Conservation (phyloP, 1,140 invertebrate genomes). For the Apolygus lucorum region DNA sequence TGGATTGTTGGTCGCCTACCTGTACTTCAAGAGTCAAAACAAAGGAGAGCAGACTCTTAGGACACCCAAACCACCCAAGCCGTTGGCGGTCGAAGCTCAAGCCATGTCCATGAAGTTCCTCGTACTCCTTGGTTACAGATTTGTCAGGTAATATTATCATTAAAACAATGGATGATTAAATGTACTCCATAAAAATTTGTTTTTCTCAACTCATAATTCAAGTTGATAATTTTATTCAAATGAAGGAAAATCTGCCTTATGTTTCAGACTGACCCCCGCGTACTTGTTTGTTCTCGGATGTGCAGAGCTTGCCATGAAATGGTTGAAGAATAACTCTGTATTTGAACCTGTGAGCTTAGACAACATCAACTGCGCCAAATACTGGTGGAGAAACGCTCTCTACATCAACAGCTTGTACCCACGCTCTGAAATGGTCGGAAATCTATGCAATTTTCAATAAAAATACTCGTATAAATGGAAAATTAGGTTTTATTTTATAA, state of each 20-base stretch:
- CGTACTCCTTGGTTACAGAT: constrained; percentile 53
- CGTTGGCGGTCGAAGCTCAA: constrained; percentile 12
- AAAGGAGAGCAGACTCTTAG: constrained; percentile 21
- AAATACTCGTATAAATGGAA: too few relatives aligned
- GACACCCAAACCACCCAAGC: constrained; percentile 18
- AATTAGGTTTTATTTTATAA: too few relatives aligned
- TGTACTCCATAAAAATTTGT: constrained; percentile 2
- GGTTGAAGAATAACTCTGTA: constrained; percentile 54
- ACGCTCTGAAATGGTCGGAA: constrained; percentile 57
- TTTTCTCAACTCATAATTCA: too few relatives aligned
- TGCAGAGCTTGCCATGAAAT: constrained; percentile 59
- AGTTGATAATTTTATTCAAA: too few relatives aligned
- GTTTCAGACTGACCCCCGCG: constrained; percentile 59
- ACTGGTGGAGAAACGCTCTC: constrained; percentile 73
- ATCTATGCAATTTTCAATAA: neutral
- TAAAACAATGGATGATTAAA: too few relatives aligned
- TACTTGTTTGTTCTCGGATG: constrained; percentile 69
- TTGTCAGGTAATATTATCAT: constrained; percentile 52
- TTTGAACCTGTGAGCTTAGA: constrained; percentile 65
- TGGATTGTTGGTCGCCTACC: constrained; percentile 63
- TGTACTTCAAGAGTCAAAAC: constrained; percentile 46
- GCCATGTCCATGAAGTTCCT: constrained; percentile 42
- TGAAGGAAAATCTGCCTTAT: too few relatives aligned
- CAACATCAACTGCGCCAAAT: constrained; percentile 62
- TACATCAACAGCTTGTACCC: constrained; percentile 75